Evolutionary conservation across 2,888 invertebrate genomes (phyloP).

Genomic region (Ecliptopera silaceata): DNA sequence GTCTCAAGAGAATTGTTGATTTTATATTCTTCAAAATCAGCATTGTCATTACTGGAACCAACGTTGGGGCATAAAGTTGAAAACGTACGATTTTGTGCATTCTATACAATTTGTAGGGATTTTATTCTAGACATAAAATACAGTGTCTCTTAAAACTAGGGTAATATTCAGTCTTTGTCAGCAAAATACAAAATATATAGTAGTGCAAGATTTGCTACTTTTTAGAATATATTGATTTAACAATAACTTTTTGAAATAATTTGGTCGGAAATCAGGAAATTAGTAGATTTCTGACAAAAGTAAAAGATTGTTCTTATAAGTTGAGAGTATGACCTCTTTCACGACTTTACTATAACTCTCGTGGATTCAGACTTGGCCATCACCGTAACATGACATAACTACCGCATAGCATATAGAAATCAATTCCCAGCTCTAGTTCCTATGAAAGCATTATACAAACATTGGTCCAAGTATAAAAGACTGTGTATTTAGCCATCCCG

Average conservation of each 20-base stretch:
- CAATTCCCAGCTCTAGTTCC: background rate
- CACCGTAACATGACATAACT: no score
- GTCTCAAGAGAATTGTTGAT: background rate
- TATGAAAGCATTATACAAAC: constrained; percentile 14
- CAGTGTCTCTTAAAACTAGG: background rate
- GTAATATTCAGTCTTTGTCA: background rate
- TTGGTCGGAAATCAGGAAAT: no score
- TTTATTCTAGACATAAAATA: background rate
- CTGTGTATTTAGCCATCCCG: constrained; percentile 18
- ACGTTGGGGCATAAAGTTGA: constrained; percentile 10
- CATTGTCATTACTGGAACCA: constrained; percentile 2
- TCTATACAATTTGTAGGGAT: constrained; percentile 6
- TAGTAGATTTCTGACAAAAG: no score
- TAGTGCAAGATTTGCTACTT: background rate
- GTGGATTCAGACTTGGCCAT: no score
- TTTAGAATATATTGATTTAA: no score
- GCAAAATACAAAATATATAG: background rate
- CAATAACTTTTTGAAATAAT: no score
- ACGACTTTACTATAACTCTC: no score
- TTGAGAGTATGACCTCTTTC: no score
- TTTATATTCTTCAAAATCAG: background rate
- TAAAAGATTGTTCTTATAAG: no score
- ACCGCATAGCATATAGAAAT: no score
- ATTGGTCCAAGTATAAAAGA: constrained; percentile 22
- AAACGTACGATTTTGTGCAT: constrained; percentile 8